These are phyloP conservation scores for Carduelis carduelis DNA, from an alignment of 2,797 vertebrate species.

Conservation along the genomic window DNA sequence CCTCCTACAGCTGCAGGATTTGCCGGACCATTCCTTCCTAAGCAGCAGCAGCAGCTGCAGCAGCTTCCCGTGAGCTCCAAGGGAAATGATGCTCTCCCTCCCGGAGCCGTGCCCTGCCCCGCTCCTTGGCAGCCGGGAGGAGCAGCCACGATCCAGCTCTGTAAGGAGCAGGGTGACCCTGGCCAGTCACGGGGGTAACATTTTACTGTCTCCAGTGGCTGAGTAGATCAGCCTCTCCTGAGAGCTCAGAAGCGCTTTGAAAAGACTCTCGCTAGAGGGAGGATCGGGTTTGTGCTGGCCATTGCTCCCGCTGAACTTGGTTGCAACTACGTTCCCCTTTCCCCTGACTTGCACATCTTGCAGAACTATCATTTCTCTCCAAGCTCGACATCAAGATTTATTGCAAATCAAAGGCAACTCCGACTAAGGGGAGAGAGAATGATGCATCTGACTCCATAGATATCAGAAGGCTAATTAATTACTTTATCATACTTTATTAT, in stretches of 20 bases:
- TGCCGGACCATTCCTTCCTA: neutral
- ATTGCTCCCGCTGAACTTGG: neutral
- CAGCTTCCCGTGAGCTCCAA: neutral
- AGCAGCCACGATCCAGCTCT: neutral
- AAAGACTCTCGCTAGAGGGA: neutral
- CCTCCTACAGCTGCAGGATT: neutral
- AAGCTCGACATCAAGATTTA: neutral
- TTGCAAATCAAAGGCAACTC: too few relatives aligned
- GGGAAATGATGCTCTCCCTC: neutral
- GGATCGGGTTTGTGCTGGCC: neutral
- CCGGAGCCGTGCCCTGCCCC: accelerated
- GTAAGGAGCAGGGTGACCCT: neutral
- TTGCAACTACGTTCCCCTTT: neutral
- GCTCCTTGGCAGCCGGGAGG: neutral
- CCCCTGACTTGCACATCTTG: accelerated
- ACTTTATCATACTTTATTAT: too few relatives aligned
- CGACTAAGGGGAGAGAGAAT: too few relatives aligned
- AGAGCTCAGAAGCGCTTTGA: neutral
- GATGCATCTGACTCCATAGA: too few relatives aligned
- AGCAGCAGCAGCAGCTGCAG: neutral
- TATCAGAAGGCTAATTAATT: too few relatives aligned
- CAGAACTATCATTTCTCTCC: neutral
- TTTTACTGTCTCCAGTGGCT: neutral
- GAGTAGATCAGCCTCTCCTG: neutral
- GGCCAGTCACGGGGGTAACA: accelerated